A percentile compares a stretch with the other conserved stretches of the same genome.
phyloP scores from a whole-genome alignment of 2,888 invertebrate genomes.

The Frankliniella fusca region DNA sequence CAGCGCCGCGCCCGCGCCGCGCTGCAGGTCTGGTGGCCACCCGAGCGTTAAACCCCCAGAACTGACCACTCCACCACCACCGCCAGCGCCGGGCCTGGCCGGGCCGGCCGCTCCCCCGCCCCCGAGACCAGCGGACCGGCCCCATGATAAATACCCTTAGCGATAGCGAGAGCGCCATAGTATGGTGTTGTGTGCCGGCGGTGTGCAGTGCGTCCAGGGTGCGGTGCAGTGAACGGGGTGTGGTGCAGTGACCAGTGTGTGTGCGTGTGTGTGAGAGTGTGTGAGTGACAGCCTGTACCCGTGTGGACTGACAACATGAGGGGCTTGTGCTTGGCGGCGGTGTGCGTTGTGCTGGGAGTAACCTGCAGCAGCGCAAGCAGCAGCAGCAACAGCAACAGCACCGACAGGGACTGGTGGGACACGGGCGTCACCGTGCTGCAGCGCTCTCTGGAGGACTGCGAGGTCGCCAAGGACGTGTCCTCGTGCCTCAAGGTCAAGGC shows the following conservation, averaged over 20 bases:
- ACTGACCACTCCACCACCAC: slow-evolving; percentile 5
- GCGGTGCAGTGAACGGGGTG: neutral
- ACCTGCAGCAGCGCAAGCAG: neutral
- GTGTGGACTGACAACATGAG: neutral
- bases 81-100: neutral
- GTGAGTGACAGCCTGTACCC: neutral
- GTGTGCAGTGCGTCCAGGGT: neutral
- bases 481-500: slow-evolving; percentile 22
- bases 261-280: neutral
- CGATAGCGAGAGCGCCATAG: neutral
- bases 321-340: neutral
- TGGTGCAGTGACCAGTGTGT: neutral
- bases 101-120: neutral
- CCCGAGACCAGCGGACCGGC: neutral
- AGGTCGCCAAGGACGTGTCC: neutral
- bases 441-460: slow-evolving; percentile 11
- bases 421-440: neutral
- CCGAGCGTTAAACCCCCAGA: slow-evolving; percentile 19
- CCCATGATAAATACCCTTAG: slow-evolving; percentile 7
- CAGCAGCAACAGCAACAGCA: neutral
- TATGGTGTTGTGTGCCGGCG: neutral
- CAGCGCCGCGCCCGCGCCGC: neutral
- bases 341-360: neutral
- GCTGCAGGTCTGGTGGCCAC: neutral
- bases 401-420: neutral